Conservation (phyloP, 2,888 invertebrate genomes). For the Caenorhabditis sp. region DNA sequence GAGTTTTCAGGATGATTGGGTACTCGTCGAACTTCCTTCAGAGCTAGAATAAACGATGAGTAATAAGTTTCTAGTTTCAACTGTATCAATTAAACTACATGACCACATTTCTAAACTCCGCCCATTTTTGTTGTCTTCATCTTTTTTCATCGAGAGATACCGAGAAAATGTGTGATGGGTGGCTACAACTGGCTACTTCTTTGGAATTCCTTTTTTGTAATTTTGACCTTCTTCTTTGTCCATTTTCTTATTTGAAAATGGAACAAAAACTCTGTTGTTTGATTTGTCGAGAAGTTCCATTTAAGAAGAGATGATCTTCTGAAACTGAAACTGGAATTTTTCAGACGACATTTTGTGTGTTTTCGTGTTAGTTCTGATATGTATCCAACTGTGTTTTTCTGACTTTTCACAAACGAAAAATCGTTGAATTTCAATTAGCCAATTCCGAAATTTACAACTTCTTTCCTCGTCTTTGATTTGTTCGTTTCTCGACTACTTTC, state of each 20-base stretch:
- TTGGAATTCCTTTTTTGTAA: slow-evolving; percentile 1
- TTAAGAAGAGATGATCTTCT: slow-evolving; percentile 12
- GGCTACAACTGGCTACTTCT: slow-evolving; percentile 34
- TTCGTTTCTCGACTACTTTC: slow-evolving; percentile 13
- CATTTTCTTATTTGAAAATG: slow-evolving; percentile 1
- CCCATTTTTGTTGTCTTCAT: slow-evolving; percentile 11
- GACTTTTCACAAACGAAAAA: not conserved
- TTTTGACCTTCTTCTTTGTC: slow-evolving; percentile 19
- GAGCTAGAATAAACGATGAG: not conserved
- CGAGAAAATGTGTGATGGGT: no score
- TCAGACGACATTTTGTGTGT: slow-evolving; percentile 32
- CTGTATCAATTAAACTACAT: no score
- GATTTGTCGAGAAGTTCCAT: not conserved
- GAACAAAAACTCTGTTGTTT: slow-evolving; percentile 10
- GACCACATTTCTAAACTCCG: not conserved
- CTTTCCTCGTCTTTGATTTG: not conserved
- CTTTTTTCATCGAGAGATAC: slow-evolving; percentile 21
- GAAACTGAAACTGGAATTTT: slow-evolving; percentile 14
- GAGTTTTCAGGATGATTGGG: not conserved
- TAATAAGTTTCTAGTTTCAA: not conserved
- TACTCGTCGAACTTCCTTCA: slow-evolving; percentile 4
- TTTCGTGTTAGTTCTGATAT: slow-evolving; percentile 1
- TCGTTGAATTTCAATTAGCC: slow-evolving; percentile 26
- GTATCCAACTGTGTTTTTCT: not conserved
- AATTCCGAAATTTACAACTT: not conserved